Evolutionary conservation across 1,140 invertebrate genomes (phyloP).

Genomic region (Caenorhabditis brenneri): DNA sequence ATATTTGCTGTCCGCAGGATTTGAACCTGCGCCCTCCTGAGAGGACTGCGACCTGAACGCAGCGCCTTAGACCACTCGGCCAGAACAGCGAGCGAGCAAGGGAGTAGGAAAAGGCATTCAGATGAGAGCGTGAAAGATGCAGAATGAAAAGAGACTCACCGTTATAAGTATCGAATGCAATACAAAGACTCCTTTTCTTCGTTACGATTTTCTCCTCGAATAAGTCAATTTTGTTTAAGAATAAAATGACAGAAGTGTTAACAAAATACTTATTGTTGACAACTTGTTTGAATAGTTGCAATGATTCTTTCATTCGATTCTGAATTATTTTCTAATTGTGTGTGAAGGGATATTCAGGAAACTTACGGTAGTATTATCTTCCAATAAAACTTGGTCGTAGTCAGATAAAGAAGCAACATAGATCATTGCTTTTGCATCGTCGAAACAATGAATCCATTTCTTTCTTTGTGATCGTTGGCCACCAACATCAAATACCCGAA

Average conservation of each 20-base stretch:
- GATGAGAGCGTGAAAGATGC: not conserved
- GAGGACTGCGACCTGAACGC: slow-evolving; percentile 87
- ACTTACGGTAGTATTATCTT: slow-evolving; percentile 68
- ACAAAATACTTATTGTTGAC: slow-evolving; percentile 73
- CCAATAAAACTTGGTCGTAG: slow-evolving; percentile 72
- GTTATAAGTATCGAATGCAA: slow-evolving; percentile 56
- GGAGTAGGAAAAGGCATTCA: not conserved
- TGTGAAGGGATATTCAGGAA: not conserved
- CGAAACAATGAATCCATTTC: slow-evolving; percentile 75
- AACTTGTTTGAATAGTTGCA: slow-evolving; percentile 72
- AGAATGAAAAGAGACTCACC: slow-evolving; percentile 39
- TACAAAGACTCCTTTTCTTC: slow-evolving; percentile 59
- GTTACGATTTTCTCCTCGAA: slow-evolving; percentile 73
- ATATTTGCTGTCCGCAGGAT: slow-evolving; percentile 59
- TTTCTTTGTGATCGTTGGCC: slow-evolving; percentile 75
- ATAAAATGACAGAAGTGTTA: slow-evolving; percentile 71
- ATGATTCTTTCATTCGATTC: slow-evolving; percentile 72
- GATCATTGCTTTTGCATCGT: slow-evolving; percentile 67
- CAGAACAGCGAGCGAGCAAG: slow-evolving; percentile 74
- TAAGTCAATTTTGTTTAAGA: slow-evolving; percentile 73
- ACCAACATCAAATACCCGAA: slow-evolving; percentile 72
- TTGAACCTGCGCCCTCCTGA: slow-evolving; percentile 67
- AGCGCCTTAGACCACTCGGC: slow-evolving; percentile 89
- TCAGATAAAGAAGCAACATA: slow-evolving; percentile 69
- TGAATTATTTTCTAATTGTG: slow-evolving; percentile 58